Evolutionary conservation across 2,113 vertebrate species (phyloP), one percentile per base, ranked within the genome.

Genomic region (Tricholaema leucomelas): DNA sequence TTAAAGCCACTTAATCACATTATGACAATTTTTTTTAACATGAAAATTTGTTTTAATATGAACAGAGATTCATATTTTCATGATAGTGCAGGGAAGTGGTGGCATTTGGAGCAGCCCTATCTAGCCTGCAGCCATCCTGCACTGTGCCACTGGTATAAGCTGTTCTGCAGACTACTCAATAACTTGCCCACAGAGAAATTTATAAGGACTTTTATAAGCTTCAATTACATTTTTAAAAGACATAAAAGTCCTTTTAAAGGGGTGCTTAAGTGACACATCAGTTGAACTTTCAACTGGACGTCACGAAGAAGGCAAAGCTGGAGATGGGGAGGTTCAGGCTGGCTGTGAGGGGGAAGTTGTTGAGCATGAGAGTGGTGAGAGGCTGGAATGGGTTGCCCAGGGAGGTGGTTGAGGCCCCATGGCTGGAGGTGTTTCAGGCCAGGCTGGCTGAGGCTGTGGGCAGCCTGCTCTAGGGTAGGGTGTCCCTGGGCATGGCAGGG

Each of bases 41-140:
- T 96, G 95, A 96, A 95, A 94, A 96, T 95, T 96, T 96, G 93
- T 96, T 96, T 96, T 96, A 96, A 96, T 96, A 96, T 96, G 95
- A 96, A 96, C 95, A 96, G 95, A 91, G 88, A 87, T 87, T 94
- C 96, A 93, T 94, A 96, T 94, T 95, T 96, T 50, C 93, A 83
- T 82, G 92, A 89, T 96, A 93, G 94, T 94, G 83, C 77, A 81
- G 91, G 92, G 81, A 15, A 89, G 92, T 8, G 0, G 89, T 95
- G 94, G 95, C 93, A 96, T 96, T 96, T 96, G 90, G 92, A 96
- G 73, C 80, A 72, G 83, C 73, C 15, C 30, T 85, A 84, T 88
- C 89, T 93, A 81, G 89, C 96, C 95, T 94, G 92, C 87, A 92
- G 95, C 85, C 92, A 95, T 42, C 70, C 91, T 92, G 75, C 55